phyloP scores from a whole-genome alignment of 2,797 vertebrate species.

The Xenops minutus region DNA sequence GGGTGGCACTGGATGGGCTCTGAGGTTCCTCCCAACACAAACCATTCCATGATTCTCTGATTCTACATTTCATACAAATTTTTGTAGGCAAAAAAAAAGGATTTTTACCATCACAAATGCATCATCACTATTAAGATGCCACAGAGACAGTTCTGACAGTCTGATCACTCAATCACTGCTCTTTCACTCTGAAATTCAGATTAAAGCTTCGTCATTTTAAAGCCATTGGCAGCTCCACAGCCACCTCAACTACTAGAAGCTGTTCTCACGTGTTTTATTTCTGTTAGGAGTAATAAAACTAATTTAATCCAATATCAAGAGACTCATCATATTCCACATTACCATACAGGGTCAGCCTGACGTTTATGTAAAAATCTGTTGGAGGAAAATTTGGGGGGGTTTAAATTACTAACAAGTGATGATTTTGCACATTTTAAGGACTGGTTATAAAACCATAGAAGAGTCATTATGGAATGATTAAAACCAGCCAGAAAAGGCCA shows the following conservation, averaged over 20 bases:
- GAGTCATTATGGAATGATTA: background rate
- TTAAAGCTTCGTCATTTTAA: background rate
- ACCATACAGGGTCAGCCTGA: background rate
- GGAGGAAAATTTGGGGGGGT: background rate
- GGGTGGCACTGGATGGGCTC: background rate
- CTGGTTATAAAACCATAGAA: background rate
- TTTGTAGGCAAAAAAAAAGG: rapidly evolving
- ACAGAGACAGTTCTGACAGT: background rate
- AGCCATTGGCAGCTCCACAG: background rate
- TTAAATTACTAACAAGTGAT: background rate
- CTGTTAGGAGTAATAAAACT: background rate
- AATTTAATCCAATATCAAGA: background rate
- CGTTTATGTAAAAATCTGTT: background rate
- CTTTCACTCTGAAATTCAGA: background rate
- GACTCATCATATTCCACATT: background rate
- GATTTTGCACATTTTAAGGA: background rate
- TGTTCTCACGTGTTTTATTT: background rate
- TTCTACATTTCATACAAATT: background rate
- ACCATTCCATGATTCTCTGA: background rate
- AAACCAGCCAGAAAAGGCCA: background rate
- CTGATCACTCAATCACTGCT: background rate
- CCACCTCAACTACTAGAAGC: background rate
- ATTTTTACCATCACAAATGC: background rate
- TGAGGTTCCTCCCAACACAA: background rate
- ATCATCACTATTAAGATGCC: background rate